Evolutionary conservation across 64 coral and sea anemone genomes (phyloP).

Genomic region (Actinia tenebrosa): DNA sequence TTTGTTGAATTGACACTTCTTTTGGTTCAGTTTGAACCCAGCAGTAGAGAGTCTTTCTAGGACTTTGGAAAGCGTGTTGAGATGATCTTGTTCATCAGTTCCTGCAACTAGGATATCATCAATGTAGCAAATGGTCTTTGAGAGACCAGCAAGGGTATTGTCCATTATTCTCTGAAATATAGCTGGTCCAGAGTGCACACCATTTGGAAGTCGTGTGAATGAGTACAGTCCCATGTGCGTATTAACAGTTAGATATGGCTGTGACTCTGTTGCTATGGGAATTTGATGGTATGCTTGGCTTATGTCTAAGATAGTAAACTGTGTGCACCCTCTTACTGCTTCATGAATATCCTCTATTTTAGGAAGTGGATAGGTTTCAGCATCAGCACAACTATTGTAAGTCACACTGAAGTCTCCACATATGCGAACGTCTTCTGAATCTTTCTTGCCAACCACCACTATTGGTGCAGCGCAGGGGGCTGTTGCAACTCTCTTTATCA

Average conservation of each 20-base stretch:
- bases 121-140: no score
- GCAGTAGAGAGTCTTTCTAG: no score
- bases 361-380: constrained; percentile 61
- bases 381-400: constrained; percentile 49
- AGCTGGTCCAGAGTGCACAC: not conserved
- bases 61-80: no score
- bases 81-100: no score
- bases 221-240: constrained; percentile 50
- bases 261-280: constrained; percentile 33
- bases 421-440: constrained; percentile 34
- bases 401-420: constrained; percentile 73
- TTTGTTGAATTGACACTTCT: constrained; percentile 42
- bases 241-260: constrained; percentile 35
- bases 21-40: no score
- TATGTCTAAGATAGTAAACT: constrained; percentile 43
- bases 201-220: no score
- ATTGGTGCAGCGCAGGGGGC: constrained; percentile 41
- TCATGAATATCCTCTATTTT: constrained; percentile 61
- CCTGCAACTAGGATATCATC: no score
- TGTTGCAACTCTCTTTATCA: constrained; percentile 55
- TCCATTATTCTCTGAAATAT: constrained; percentile 50
- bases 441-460: constrained; percentile 48
- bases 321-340: constrained; percentile 23
- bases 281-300: constrained; percentile 66
- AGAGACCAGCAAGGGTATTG: constrained; percentile 28